These are phyloP conservation scores for Drosophila nasuta DNA, from an alignment of 1,140 invertebrate species.

Conservation along the genomic window DNA sequence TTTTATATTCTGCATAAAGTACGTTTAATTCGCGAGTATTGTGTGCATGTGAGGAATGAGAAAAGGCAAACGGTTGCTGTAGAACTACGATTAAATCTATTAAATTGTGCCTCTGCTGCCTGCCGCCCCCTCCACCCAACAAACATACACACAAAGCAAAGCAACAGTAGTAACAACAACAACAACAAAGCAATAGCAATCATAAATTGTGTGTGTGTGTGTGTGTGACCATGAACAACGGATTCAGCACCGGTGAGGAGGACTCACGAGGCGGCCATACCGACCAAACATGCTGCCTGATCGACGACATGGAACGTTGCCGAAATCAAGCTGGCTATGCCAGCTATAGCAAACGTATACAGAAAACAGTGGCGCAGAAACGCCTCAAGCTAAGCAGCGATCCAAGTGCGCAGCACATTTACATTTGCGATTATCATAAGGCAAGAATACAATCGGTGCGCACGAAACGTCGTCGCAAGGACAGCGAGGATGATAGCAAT, in stretches of 20 bases:
- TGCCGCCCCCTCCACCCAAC: neutral
- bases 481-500: slow-evolving; percentile 96
- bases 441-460: slow-evolving; percentile 96
- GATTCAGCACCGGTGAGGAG: slow-evolving; percentile 95
- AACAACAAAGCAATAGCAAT: slow-evolving; percentile 1
- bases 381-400: slow-evolving; percentile 95
- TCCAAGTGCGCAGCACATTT: slow-evolving; percentile 94
- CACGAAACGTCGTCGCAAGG: slow-evolving; percentile 93
- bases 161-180: slow-evolving; percentile 11
- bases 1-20: neutral
- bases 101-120: neutral
- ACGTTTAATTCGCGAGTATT: slow-evolving; percentile 5
- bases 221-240: slow-evolving; percentile 88
- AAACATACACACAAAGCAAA: slow-evolving; percentile 12
- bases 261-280: slow-evolving; percentile 91
- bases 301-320: slow-evolving; percentile 95
- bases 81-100: slow-evolving; percentile 9
- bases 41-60: slow-evolving; percentile 11
- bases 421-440: slow-evolving; percentile 99
- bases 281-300: slow-evolving; percentile 96
- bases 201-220: slow-evolving; percentile 6
- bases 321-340: slow-evolving; percentile 94
- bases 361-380: slow-evolving; percentile 97
- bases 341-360: slow-evolving; percentile 97
- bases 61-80: neutral